A percentile compares a stretch with the other conserved stretches of the same genome.
These are phyloP conservation scores for Stenurella melanura DNA, from an alignment of 2,888 invertebrate species.

Conservation along the genomic window DNA sequence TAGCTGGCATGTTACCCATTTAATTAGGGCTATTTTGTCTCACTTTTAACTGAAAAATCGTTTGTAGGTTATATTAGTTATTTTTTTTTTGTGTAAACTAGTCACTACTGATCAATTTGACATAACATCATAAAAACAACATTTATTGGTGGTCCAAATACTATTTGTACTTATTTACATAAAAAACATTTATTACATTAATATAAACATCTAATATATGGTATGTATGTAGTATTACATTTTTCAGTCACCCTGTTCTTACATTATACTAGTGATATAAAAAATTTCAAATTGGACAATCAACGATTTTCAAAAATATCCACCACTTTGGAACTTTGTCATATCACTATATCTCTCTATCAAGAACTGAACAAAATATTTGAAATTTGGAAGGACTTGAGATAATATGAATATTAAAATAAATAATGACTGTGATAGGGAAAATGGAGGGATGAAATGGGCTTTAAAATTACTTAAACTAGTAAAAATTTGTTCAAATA, in stretches of 20 bases:
- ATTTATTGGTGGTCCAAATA: conserved; percentile 48
- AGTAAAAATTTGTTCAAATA: conserved; percentile 63
- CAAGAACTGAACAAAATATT: conserved; percentile 38
- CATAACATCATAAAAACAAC: conserved; percentile 40
- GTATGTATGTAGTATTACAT: conserved; percentile 53
- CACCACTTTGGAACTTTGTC: conserved; percentile 48
- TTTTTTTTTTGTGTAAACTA: neutral
- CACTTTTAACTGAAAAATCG: neutral
- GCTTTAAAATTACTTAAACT: conserved; percentile 59
- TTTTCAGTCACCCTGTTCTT: conserved; percentile 56
- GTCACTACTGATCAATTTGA: conserved; percentile 21
- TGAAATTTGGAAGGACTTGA: conserved; percentile 53
- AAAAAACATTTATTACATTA: conserved; percentile 55
- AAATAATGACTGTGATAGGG: conserved; percentile 52
- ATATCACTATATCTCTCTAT: conserved; percentile 29
- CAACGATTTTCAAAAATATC: conserved; percentile 40
- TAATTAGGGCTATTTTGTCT: neutral
- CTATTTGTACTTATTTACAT: conserved; percentile 58
- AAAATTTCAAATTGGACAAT: conserved; percentile 48
- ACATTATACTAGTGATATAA: conserved; percentile 38
- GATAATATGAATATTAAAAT: conserved; percentile 53
- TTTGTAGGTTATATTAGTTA: neutral
- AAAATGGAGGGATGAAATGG: conserved; percentile 62
- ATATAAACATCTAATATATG: conserved; percentile 56
- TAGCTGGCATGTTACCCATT: neutral